Conservation (phyloP, 2,888 invertebrate genomes). For the Acleris cristana region DNA sequence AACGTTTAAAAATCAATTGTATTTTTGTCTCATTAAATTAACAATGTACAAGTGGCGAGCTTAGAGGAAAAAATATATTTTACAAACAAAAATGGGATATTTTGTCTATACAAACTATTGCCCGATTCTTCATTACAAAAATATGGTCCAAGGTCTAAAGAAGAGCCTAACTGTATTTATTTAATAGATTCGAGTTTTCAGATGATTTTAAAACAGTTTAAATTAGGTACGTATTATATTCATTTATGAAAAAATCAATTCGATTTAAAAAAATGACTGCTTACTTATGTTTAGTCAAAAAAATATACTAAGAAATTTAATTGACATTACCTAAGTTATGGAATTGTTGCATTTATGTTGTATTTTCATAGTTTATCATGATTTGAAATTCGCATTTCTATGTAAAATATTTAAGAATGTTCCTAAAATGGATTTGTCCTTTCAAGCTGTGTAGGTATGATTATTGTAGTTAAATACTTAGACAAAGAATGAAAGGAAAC, state of each 20-base stretch:
- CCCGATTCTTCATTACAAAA: slow-evolving; percentile 6
- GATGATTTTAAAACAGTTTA: too few species aligned
- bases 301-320: slow-evolving; percentile 7
- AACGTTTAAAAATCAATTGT: slow-evolving; percentile 31
- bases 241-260: too few species aligned
- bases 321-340: slow-evolving; percentile 27
- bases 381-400: slow-evolving; percentile 37
- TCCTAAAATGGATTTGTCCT: slow-evolving; percentile 76
- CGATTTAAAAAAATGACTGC: too few species aligned
- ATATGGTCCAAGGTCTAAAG: slow-evolving; percentile 29
- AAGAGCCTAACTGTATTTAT: slow-evolving; percentile 9
- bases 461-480: slow-evolving; percentile 30
- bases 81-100: slow-evolving; percentile 42
- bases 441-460: slow-evolving; percentile 50
- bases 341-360: slow-evolving; percentile 45
- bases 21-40: slow-evolving; percentile 47
- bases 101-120: slow-evolving; percentile 41
- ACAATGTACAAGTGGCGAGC: slow-evolving; percentile 66
- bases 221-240: too few species aligned
- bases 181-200: not conserved
- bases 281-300: too few species aligned
- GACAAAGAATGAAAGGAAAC: slow-evolving; percentile 13
- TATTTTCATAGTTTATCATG: slow-evolving; percentile 40
- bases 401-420: slow-evolving; percentile 55
- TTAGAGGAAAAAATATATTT: slow-evolving; percentile 50